These are phyloP conservation scores for Typhlichthys subterraneus DNA, from an alignment of 2,797 vertebrate species.

Conservation along the genomic window DNA sequence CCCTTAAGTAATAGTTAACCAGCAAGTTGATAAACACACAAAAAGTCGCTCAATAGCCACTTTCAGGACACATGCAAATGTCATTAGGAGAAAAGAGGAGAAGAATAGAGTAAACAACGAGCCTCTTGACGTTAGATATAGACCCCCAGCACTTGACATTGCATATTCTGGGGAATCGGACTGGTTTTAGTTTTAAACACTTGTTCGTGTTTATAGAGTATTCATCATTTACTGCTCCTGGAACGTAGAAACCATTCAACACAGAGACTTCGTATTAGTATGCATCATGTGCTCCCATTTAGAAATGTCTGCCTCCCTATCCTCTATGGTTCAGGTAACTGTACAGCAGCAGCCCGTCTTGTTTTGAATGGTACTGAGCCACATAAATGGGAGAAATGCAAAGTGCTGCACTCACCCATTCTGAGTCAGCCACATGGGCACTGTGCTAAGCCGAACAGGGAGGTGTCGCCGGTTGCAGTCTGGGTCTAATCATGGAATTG, in stretches of 20 bases:
- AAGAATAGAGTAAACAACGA: conserved; percentile 5
- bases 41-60: not conserved
- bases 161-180: conserved; percentile 5
- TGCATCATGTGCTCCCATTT: conserved; percentile 6
- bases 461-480: conserved; percentile 31
- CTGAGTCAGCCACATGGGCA: conserved; percentile 37
- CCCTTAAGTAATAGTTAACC: conserved; percentile 41
- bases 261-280: conserved; percentile 10
- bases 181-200: not conserved
- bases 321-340: not conserved
- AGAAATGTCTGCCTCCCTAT: not conserved
- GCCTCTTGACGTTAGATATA: not conserved
- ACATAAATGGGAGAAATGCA: conserved; percentile 27
- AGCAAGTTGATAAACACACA: conserved; percentile 10
- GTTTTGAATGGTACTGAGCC: conserved; percentile 12
- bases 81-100: conserved; percentile 4
- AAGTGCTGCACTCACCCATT: conserved; percentile 7
- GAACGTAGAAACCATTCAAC: conserved; percentile 4
- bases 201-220: not conserved
- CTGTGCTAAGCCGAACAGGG: conserved; percentile 11
- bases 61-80: not conserved
- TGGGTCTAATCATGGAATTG: conserved; percentile 26
- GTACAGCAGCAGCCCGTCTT: conserved; percentile 5
- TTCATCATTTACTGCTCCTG: not conserved
- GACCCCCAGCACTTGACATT: not conserved